Evolutionary conservation across 2,888 invertebrate genomes (phyloP).

Genomic region (Philaethria dido): DNA sequence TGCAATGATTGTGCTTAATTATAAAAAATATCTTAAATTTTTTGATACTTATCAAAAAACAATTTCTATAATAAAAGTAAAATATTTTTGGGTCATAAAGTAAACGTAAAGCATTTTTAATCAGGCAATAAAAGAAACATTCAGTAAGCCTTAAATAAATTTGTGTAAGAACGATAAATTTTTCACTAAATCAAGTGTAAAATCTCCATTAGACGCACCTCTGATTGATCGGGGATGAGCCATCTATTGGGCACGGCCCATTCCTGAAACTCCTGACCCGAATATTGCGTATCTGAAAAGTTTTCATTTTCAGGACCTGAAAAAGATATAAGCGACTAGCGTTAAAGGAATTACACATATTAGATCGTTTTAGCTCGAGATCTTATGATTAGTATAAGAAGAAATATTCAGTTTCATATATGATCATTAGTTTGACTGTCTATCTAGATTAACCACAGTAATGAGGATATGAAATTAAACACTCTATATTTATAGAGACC

Average conservation of each 20-base stretch:
- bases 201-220: slow-evolving; percentile 79
- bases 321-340: slow-evolving; percentile 39
- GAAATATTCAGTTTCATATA: no score
- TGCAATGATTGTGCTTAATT: no score
- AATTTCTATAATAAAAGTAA: no score
- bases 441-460: background rate
- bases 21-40: no score
- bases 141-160: slow-evolving; percentile 49
- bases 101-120: background rate
- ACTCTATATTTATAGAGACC: no score
- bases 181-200: slow-evolving; percentile 79
- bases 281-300: slow-evolving; percentile 64
- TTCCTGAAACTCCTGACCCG: slow-evolving; percentile 74
- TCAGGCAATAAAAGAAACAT: background rate
- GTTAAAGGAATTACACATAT: slow-evolving; percentile 16
- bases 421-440: background rate
- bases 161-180: slow-evolving; percentile 58
- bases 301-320: slow-evolving; percentile 45
- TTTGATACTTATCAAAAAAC: no score
- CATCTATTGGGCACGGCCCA: slow-evolving; percentile 74
- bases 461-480: background rate
- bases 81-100: no score
- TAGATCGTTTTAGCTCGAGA: no score
- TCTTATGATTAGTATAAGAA: no score
- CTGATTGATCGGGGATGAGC: slow-evolving; percentile 78